Conservation (phyloP, 1,140 invertebrate genomes). For the Ylistrum balloti region DNA sequence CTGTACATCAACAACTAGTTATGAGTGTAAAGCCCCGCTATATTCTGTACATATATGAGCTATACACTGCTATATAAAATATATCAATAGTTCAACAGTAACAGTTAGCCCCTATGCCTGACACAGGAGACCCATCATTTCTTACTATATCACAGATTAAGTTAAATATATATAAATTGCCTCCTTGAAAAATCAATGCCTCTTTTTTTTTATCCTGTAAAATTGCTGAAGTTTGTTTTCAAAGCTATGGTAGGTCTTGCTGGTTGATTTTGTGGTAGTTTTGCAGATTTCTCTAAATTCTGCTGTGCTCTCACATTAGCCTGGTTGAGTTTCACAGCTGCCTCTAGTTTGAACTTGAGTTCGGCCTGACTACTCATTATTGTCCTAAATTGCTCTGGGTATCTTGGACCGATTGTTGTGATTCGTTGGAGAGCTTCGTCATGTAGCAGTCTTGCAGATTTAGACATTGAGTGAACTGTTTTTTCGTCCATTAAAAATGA, state of each 20-base stretch:
- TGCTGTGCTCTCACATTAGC: slow-evolving; percentile 80
- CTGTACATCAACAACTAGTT: slow-evolving; percentile 31
- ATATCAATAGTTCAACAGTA: slow-evolving; percentile 32
- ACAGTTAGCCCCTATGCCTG: not conserved
- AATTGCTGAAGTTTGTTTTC: slow-evolving; percentile 98
- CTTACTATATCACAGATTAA: slow-evolving; percentile 41
- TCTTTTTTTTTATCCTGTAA: slow-evolving; percentile 67
- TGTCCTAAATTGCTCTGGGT: slow-evolving; percentile 92
- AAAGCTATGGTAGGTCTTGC: slow-evolving; percentile 93
- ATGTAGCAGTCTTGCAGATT: slow-evolving; percentile 89
- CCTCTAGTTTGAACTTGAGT: slow-evolving; percentile 91
- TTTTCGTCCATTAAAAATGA: slow-evolving; percentile 90
- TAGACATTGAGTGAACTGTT: slow-evolving; percentile 85
- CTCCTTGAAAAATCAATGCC: not conserved
- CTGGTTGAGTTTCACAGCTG: slow-evolving; percentile 88
- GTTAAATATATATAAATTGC: not conserved
- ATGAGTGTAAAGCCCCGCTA: slow-evolving; percentile 4
- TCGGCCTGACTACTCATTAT: slow-evolving; percentile 92
- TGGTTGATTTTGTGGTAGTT: slow-evolving; percentile 80
- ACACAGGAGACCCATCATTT: not conserved
- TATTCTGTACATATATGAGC: not conserved
- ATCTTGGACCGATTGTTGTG: slow-evolving; percentile 93
- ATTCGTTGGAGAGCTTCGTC: slow-evolving; percentile 94
- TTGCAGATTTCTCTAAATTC: slow-evolving; percentile 80
- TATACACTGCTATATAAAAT: slow-evolving; percentile 5